Base-by-base conservation (phyloP, 2,888 invertebrate genomes). In the Diplolepis rosae region DNA sequence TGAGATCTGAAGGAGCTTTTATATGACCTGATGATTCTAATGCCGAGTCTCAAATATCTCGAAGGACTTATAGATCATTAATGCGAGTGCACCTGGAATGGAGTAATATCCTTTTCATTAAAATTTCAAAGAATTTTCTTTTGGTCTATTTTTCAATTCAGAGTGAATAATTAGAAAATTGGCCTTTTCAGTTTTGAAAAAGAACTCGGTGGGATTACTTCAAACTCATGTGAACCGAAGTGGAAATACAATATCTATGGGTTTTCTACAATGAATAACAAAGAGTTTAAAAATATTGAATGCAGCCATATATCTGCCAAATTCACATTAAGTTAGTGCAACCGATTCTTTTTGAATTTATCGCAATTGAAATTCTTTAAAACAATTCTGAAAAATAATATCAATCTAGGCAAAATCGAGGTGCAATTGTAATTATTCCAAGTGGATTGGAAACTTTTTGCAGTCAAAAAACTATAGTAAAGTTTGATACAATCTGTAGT, bases 11-110 rank as follows among this genome's bases (percentile, higher is more conserved):
- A 61, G n/a, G 39, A 39, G 39, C 39, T 61, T 22, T 24, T 39
- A 48, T 22, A 61, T 61, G 61, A 61, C 24, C 61, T 39, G 7
- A 39, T 61, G 61, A 24, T 39, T 15, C 61, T n/a, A 39, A 61
- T 61, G 61, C n/a, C 39, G 61, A n/a, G 39, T 24, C 35, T 39
- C 61, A 39, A 61, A 61, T 61, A 61, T 39, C n/a, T 24, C 39
- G n/a, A 61, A 61, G 61, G 27, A 42, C 61, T 61, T 24, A n/a
- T 15, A 24, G 27, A 61, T 61, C 61, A 61, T 61, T 39, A 61
- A 61, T 61, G 61, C n/a, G 39, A 61, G 61, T 39, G 39, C 61
- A 61, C 24, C 39, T 39, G 24, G n/a, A n/a, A 61, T 61, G 9
- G 32, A 61, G 24, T 61, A 39, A 61, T 61, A 39, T 13, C 13